These are phyloP conservation scores for Toxostoma redivivum DNA, from an alignment of 2,113 vertebrate species.

Conservation along the genomic window DNA sequence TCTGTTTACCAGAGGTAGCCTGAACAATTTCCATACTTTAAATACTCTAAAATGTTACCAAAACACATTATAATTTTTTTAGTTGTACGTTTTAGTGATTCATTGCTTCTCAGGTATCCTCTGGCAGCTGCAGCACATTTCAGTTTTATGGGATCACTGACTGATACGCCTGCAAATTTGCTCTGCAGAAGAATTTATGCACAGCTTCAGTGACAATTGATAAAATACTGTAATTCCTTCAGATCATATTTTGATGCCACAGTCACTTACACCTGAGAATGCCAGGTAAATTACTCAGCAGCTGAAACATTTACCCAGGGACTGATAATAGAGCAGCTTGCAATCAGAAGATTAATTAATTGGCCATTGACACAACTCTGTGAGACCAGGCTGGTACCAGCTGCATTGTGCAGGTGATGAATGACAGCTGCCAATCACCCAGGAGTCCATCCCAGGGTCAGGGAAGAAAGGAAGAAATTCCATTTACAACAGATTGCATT, in stretches of 20 bases:
- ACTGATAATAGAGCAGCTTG: background rate
- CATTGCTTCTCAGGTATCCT: background rate
- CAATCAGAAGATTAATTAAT: background rate
- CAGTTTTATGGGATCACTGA: background rate
- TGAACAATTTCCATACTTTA: background rate
- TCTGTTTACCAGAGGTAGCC: background rate
- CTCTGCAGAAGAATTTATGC: background rate
- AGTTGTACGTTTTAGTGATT: background rate
- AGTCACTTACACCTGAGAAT: background rate
- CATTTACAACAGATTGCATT: background rate
- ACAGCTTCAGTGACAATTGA: background rate
- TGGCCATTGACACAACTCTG: background rate
- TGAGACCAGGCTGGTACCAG: background rate
- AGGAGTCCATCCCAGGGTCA: background rate
- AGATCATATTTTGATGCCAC: background rate
- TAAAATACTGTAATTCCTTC: background rate
- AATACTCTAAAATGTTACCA: background rate
- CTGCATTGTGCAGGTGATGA: background rate
- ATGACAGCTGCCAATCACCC: background rate
- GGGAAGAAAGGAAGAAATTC: background rate
- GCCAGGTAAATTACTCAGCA: background rate
- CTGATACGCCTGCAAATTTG: background rate
- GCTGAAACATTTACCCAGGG: background rate
- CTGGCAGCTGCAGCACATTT: background rate
- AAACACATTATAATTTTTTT: background rate